phyloP scores from a whole-genome alignment of 2,888 invertebrate genomes.

The Neoascia interrupta region DNA sequence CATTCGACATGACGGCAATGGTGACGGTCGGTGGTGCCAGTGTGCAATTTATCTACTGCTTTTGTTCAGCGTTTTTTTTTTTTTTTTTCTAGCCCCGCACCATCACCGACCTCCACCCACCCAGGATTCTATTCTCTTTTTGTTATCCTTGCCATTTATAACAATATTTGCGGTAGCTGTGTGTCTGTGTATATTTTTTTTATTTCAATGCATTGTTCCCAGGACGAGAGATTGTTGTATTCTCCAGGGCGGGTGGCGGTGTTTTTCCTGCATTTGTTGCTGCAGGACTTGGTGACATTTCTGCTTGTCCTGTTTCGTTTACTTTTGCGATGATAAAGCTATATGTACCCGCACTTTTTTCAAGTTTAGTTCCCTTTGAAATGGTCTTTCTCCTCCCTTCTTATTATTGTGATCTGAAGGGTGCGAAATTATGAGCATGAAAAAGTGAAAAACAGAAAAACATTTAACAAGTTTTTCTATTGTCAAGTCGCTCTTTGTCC shows the following conservation, averaged over 20 bases:
- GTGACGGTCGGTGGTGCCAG: conserved; percentile 39
- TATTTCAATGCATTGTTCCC: conserved; percentile 59
- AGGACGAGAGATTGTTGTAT: conserved; percentile 30
- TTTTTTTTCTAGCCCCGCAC: no score
- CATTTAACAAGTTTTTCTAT: conserved; percentile 5
- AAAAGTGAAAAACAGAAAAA: no score
- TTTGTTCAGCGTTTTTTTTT: conserved; percentile 37
- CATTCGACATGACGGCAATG: conserved; percentile 63
- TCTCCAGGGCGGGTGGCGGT: not conserved
- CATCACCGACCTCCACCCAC: not conserved
- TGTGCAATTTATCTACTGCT: conserved; percentile 57
- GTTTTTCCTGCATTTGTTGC: conserved; percentile 24
- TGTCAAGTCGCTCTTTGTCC: conserved; percentile 8
- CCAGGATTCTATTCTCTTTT: conserved; percentile 13
- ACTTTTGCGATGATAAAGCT: no score
- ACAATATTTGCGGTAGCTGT: conserved; percentile 63
- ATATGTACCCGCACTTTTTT: not conserved
- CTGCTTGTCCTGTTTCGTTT: conserved; percentile 33
- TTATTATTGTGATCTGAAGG: conserved; percentile 36
- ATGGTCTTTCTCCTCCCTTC: conserved; percentile 5
- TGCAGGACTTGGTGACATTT: conserved; percentile 64
- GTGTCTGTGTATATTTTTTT: no score
- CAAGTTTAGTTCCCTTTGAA: conserved; percentile 4
- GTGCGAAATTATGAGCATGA: conserved; percentile 47
- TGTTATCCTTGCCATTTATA: conserved; percentile 62